Conservation (phyloP, 2,888 invertebrate species). For the Seira sanloemensis region DNA sequence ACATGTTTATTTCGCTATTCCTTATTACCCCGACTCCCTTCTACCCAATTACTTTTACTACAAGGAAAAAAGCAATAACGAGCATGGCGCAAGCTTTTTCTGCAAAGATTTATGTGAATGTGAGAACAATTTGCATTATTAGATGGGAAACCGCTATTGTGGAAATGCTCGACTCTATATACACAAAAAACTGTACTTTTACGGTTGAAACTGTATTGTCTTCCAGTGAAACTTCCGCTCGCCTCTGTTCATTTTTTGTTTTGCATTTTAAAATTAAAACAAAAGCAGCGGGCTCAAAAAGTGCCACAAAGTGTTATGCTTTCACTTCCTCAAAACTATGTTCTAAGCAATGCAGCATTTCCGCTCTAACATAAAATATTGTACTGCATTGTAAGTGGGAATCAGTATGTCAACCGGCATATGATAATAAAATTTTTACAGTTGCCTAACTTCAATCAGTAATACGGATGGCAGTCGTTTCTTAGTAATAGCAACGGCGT, state of each 20-base stretch:
- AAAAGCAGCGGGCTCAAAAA: neutral
- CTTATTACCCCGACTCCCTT: neutral
- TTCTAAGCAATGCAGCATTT: no score
- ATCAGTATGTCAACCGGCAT: conserved; percentile 27
- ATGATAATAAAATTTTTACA: neutral
- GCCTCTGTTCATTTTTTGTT: neutral
- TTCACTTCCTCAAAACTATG: no score
- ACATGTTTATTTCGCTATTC: neutral
- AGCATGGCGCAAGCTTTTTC: conserved; percentile 36
- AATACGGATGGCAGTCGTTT: neutral
- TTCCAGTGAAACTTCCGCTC: neutral
- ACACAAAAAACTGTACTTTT: neutral
- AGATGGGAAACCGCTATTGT: conserved; percentile 52
- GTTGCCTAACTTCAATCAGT: neutral
- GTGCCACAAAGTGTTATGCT: no score
- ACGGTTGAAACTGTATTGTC: neutral
- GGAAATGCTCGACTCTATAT: conserved; percentile 11
- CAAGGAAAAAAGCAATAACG: conserved; percentile 11
- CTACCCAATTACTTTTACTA: neutral
- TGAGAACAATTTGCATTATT: conserved; percentile 57
- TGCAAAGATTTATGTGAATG: conserved; percentile 51
- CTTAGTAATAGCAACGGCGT: neutral
- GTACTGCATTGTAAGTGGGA: conserved; percentile 12
- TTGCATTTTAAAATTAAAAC: neutral
- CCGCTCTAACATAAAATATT: neutral